Base-by-base conservation (phyloP, 53 echinoderm and acorn worm genomes). In the Antedon mediterranea region DNA sequence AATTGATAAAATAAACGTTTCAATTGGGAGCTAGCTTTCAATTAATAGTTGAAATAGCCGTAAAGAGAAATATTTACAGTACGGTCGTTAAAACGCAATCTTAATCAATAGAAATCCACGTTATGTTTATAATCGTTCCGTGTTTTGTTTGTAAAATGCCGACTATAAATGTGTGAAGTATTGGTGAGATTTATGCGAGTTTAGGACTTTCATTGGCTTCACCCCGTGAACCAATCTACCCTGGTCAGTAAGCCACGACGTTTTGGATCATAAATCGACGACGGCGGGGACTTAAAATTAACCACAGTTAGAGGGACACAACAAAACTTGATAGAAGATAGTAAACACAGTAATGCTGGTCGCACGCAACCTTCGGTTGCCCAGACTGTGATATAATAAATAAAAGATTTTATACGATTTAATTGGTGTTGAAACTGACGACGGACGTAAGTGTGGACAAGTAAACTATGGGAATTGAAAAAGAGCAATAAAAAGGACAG, bases 121-220 rank as follows among this genome's bases (percentile, higher is more conserved):
- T 18, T 26, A 18, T 57, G 57, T 57, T 57, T 57, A 37, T 37
- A 57, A 57, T 57, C 57, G 57, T 57, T 57, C 57, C 57, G 57
- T 57, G 57, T 57, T 57, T 57, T 57, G 57, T 57, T 57, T 57
- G 57, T 57, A 57, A 57, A 57, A 57, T 57, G 57, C 57, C 57
- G 57, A 57, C 57, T 11, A 15, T 57, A 57, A 57, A 57, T 26
- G 57, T 57, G 23, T 2, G 57, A 57, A 15, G 57, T 18, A 2
- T 23, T 2, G 57, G 9, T 20, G 57, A 6, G 57, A 57, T 57
- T 57, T 57, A 57, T 57, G 57, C 20, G 57, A 41, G 57, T 18
- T 37, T 57, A 57, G 7, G 57, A 6, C 57, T 3, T 57, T 57
- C 57, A 57, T 57, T 57, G 57, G 57, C 9, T 57, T 57, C 57